Evolutionary conservation across 1,140 invertebrate genomes (phyloP), one percentile per base, ranked within the genome.

Genomic region (Lordiphosa stackelbergi): DNA sequence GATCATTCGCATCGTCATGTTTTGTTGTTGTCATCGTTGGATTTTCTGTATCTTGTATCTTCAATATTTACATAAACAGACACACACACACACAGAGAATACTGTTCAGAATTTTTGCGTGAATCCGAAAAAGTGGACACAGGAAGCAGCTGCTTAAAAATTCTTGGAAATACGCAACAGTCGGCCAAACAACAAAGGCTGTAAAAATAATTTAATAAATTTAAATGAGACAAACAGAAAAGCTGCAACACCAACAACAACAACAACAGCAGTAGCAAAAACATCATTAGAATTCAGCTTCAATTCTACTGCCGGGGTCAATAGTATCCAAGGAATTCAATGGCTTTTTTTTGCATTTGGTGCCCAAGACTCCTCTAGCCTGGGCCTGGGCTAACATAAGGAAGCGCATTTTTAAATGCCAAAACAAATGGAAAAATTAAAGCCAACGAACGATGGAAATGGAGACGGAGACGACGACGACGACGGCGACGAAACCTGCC

Each of bases 391-490:
- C 24, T 28, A 38, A 40, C 53, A 7, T 58, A 81, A 81, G 75
- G 75, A 81, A 81, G 75, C 68, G 77, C 75, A 81, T 81, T 81
- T 81, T 81, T 81, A 81, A 81, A 81, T 81, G 75, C 75, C 77
- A 81, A 81, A 81, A 81, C 75, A 81, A 81, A 81, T 81, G 75
- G 77, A 81, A 81, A 81, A 81, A 83, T 83, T 79, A 79, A 79
- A 79, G 75, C 75, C 75, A 79, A 79, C 75, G 66, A 81, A 79
- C 75, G 74, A 69, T 52, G 51, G 37, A 12, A 8, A 24, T 10
- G 5, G 8, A 51, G 54, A 46, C 45, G 3, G 38, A 42, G 40
- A 45, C 34, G 8, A 38, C 35, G 37, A 72, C 56, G 31, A 35
- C 19, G 19, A 19, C 51, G 53, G 11, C 22, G 28, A 36, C 35